Percentiles rank a stretch among this genome's conserved stretches.
These are phyloP conservation scores for Myotis davidii DNA, from an alignment of 2,113 vertebrate species.

Conservation along the genomic window DNA sequence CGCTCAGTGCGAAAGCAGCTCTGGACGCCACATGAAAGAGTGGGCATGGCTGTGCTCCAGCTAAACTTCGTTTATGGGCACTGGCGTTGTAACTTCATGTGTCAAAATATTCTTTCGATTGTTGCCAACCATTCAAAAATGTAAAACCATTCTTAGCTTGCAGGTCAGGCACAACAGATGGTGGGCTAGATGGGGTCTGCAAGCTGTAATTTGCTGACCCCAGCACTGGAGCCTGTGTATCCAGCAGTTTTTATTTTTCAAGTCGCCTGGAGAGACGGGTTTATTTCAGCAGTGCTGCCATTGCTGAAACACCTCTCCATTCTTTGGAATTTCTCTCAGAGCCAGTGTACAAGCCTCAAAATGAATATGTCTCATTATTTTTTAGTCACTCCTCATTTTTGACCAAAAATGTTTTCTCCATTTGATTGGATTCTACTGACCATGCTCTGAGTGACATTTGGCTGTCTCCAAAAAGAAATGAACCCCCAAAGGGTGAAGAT, in stretches of 20 bases:
- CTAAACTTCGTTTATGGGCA: neutral
- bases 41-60: neutral
- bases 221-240: neutral
- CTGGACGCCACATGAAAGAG: fast-evolving
- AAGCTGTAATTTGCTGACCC: neutral
- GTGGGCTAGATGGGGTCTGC: neutral
- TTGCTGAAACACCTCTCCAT: conserved; percentile 15
- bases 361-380: conserved; percentile 1
- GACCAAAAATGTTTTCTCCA: neutral
- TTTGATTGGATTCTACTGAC: conserved; percentile 36
- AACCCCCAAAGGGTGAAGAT: neutral
- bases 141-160: neutral
- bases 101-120: neutral
- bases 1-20: too few relatives aligned
- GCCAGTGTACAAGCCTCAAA: neutral
- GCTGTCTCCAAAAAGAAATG: conserved; percentile 24
- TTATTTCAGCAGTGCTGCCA: neutral
- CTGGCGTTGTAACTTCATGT: neutral
- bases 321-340: conserved; percentile 50
- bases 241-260: neutral
- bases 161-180: neutral
- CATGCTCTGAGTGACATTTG: conserved; percentile 50
- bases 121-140: neutral
- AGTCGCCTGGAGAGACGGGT: neutral
- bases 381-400: conserved; percentile 38